Evolutionary conservation across 2,113 vertebrate genomes (phyloP).

Genomic region (Aegypius monachus): DNA sequence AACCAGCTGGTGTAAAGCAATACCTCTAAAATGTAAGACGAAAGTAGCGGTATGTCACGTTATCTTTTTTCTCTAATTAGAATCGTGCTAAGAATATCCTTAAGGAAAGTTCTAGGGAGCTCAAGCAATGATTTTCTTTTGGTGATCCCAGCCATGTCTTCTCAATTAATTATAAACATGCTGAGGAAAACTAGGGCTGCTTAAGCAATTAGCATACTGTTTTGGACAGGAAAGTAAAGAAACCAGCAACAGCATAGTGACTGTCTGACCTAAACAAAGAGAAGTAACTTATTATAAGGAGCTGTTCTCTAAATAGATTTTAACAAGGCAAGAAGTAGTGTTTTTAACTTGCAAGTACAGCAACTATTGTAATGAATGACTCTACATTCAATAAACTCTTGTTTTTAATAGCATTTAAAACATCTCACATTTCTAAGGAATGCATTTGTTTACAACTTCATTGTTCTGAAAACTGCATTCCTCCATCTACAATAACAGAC

Average conservation of each 20-base stretch:
- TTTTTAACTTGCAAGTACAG: not conserved
- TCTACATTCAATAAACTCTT: not conserved
- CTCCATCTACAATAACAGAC: not conserved
- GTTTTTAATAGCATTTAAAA: not conserved
- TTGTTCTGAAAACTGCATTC: not conserved
- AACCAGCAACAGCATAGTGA: not conserved
- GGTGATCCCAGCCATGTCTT: not conserved
- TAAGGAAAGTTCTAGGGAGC: not conserved
- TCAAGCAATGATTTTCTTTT: constrained; percentile 48
- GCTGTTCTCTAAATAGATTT: not conserved
- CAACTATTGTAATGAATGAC: not conserved
- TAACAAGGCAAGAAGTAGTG: not conserved
- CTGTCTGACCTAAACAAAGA: constrained; percentile 15
- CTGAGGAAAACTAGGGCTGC: constrained; percentile 22
- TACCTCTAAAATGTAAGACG: not conserved
- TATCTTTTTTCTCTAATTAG: constrained; percentile 48
- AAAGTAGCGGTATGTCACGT: not conserved
- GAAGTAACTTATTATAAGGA: not conserved
- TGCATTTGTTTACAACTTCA: not conserved
- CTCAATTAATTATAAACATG: constrained; percentile 55
- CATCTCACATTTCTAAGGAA: not conserved
- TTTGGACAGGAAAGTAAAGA: constrained; percentile 34
- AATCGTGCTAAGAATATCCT: constrained; percentile 37
- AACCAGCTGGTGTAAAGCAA: not conserved
- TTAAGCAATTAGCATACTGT: constrained; percentile 22